Conservation (phyloP, 2,888 invertebrate species). For the Habrosyne pyritoides region DNA sequence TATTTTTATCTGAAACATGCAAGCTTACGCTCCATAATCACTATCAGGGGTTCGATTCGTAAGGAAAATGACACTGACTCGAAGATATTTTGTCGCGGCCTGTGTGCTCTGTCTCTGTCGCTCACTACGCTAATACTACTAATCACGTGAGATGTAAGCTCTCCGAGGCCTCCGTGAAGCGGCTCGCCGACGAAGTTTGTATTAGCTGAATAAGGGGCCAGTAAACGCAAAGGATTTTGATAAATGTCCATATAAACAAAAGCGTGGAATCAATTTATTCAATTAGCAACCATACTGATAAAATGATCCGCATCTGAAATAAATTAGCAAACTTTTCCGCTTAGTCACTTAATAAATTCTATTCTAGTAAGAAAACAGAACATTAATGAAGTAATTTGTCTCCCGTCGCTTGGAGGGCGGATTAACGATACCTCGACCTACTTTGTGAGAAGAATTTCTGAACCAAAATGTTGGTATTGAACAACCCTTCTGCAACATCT, state of each 20-base stretch:
- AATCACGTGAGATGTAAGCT: no score
- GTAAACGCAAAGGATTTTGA: no score
- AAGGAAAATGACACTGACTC: no score
- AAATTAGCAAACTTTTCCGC: not conserved
- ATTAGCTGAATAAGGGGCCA: no score
- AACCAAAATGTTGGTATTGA: not conserved
- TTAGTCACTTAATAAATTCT: slow-evolving; percentile 3
- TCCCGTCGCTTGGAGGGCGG: slow-evolving; percentile 36
- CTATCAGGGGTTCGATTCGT: no score
- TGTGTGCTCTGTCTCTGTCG: no score
- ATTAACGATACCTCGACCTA: slow-evolving; percentile 37
- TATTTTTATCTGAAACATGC: no score
- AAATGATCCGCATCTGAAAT: not conserved
- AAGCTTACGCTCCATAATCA: no score
- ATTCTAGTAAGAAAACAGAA: slow-evolving; percentile 31
- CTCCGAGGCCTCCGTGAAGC: no score
- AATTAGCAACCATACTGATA: not conserved
- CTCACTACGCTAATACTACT: no score
- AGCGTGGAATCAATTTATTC: not conserved
- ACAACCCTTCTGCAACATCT: not conserved
- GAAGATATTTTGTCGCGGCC: no score
- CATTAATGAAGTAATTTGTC: slow-evolving; percentile 48
- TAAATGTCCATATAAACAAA: not conserved
- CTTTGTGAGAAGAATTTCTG: not conserved
- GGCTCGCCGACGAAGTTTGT: no score